Evolutionary conservation across 2,888 invertebrate species (phyloP), one percentile per base, ranked within the genome.

Genomic region (Polyommatus iphigenia): DNA sequence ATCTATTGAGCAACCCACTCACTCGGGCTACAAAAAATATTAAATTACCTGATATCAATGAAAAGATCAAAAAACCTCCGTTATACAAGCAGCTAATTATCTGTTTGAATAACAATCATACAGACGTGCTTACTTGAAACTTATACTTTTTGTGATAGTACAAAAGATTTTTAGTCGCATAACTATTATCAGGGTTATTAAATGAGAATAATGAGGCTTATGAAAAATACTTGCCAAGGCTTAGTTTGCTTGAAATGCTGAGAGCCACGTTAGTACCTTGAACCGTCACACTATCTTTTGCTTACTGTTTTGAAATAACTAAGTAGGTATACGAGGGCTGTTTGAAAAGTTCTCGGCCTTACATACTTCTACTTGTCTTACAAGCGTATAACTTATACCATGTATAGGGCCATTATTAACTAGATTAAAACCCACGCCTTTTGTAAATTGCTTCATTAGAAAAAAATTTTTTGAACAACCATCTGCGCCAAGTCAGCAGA

Each of bases 41-140:
- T 92, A 92, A 91, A 93, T 94, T 93, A 93, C 93, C 85, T 84
- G 83, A 84, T 82, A 84, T 89, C 90, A 92, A 92, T 91, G 86
- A 86, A 86, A 86, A 84, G 87, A 87, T 87, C 85, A 82, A 83
- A 86, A 91, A 92, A 92, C 87, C 88, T 88, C 93, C 93, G 93
- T 91, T 94, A 91, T 83, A 84, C 86, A 89, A 86, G 90, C 87
- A 86, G 86, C 91, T 94, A 94, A 94, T 94, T 94, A 94, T 91
- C 88, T 90, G 86, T 88, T 92, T 93, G 92, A 92, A 86, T 85
- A 86, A 83, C 85, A 90, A 90, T 90, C 88, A 83, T 81, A 85
- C 88, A 85, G 88, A 91, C 92, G 91, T 91, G 91, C 89, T 88
- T 86, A 86, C 84, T 83, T 88, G 89, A 91, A 91, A 93, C 91